Base-by-base conservation (phyloP, 1,140 invertebrate species). In the Sinella curviseta region DNA sequence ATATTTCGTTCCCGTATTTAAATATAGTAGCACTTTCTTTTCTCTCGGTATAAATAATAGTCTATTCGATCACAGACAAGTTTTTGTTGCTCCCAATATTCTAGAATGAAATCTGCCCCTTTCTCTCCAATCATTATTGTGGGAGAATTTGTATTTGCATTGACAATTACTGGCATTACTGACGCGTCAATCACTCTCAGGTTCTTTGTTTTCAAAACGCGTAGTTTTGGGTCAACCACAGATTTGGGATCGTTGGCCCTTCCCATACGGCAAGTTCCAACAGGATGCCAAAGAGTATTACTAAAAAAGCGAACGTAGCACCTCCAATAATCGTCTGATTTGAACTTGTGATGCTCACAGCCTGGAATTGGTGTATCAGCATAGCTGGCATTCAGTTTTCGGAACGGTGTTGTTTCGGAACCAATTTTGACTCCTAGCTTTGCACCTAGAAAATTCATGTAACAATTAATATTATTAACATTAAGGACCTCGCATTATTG, bases 281-380 rank as follows among this genome's bases (percentile, higher is more conserved):
- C 36, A 1, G 77, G 77, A 33, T 78, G 77, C 31, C 95, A 96
- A 80, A 95, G 93, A 1, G 94, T 96, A 92, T 94, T 94, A 0
- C 93, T 92, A 74, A 95, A 93, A 30, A 93, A 94, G 20, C 94
- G 87, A n/a, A 94, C 93, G 84, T 94, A 92, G 84, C 94, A 96
- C 84, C 94, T 94, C 88, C 94, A 92, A 84, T 95, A 96, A 1
- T 90, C 90, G 80, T 96, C 94, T 0, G 91, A 91, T 20, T 90
- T 91, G 84, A 94, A 94, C 80, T 89, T 89, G 30, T 90, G 88
- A 55, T 92, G 89, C 78, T 90, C 91, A 85, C 94, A 96, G 17
- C 93, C 94, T 0, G 93, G 93, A 81, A 94, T 85, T 1, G 93
- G 92, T 3, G 90, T 90, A 12, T 81, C 77, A 35, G 80, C 84